These are phyloP conservation scores for Hyla sarda DNA, from an alignment of 2,113 vertebrate genomes.

Conservation along the genomic window DNA sequence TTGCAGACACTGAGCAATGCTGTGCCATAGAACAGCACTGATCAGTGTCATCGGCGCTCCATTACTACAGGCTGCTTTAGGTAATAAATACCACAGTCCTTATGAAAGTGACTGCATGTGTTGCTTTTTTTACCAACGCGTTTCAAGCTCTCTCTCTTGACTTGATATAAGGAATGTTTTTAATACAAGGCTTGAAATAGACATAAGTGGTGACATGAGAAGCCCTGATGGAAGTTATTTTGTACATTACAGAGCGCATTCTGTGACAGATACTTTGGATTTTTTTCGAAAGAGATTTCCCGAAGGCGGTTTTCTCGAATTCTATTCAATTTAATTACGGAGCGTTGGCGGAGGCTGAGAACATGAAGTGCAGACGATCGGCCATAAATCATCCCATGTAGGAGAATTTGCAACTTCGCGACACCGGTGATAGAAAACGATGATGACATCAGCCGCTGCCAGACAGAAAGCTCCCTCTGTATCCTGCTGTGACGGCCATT, in stretches of 20 bases:
- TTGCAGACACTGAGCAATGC: too few relatives aligned
- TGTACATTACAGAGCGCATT: background rate
- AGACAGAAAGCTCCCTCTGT: background rate
- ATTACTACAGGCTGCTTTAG: too few relatives aligned
- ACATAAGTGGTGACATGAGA: background rate
- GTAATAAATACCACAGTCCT: background rate
- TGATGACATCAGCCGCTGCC: background rate
- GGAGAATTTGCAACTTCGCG: background rate
- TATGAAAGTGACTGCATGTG: background rate
- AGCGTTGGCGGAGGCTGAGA: background rate
- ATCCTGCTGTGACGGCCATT: background rate
- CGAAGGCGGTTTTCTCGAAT: background rate
- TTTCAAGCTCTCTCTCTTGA: background rate
- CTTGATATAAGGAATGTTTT: slow-evolving; percentile 33
- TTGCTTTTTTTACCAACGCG: background rate
- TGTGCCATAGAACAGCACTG: too few relatives aligned
- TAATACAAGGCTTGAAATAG: slow-evolving; percentile 11
- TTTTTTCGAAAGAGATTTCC: background rate
- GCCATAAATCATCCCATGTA: background rate
- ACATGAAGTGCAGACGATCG: slow-evolving; percentile 2
- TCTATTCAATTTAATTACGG: slow-evolving; percentile 46
- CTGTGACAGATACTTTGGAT: background rate
- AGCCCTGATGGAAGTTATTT: background rate
- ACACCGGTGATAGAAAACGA: background rate
- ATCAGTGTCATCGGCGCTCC: too few relatives aligned